Conservation (phyloP, 64 coral and sea anemone species). For the Stichodactyla helianthus region DNA sequence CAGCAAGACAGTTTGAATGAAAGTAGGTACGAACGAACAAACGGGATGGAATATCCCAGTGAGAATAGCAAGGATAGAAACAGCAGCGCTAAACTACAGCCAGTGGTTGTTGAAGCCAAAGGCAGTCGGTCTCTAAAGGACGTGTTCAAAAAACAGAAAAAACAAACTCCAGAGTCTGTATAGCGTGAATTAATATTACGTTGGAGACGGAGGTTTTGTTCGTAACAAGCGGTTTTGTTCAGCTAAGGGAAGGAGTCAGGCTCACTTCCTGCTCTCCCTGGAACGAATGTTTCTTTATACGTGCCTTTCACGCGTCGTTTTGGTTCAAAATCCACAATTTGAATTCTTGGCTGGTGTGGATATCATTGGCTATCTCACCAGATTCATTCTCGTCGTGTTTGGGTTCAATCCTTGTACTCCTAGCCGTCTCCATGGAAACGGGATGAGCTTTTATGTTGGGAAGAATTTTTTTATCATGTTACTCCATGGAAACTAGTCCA, state of each 20-base stretch:
- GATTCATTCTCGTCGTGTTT: neutral
- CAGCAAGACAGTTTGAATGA: constrained; percentile 20
- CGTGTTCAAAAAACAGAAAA: constrained; percentile 10
- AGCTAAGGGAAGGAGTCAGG: neutral
- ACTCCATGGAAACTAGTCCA: neutral
- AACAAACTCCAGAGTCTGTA: neutral
- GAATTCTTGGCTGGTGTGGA: too few species aligned
- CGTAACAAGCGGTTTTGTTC: neutral
- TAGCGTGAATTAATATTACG: neutral
- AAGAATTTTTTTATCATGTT: neutral
- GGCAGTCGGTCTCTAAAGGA: neutral
- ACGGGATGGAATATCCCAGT: neutral
- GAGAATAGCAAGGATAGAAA: constrained; percentile 7
- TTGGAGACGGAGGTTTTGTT: neutral
- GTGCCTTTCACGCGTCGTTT: neutral
- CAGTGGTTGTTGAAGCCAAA: neutral
- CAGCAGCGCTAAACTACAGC: constrained; percentile 27
- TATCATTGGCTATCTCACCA: too few species aligned
- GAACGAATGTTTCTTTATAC: neutral
- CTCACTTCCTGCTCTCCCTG: neutral
- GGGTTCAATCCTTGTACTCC: neutral
- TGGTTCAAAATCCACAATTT: neutral
- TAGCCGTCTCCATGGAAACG: neutral
- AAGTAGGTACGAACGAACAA: constrained; percentile 28
- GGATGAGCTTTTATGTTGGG: neutral